Evolutionary conservation across 2,113 vertebrate genomes (phyloP), one percentile per base, ranked within the genome.

Genomic region (Cercocebus atys): DNA sequence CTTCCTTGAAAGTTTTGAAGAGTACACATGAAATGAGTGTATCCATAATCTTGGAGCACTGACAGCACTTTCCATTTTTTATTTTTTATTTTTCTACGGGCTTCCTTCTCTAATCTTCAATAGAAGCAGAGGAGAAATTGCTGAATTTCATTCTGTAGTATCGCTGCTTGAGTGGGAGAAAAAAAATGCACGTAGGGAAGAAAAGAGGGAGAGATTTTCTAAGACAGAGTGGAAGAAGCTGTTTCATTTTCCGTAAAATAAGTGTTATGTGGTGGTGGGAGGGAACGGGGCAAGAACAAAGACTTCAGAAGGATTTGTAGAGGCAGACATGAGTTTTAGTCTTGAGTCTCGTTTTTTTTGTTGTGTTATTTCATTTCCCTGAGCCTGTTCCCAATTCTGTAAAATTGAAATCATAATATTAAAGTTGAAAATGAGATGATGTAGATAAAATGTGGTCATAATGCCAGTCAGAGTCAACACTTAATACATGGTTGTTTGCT

Each of bases 1-100:
- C 98, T 98, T 96, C 95, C 95, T 97, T 98, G 88, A 94, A 92
- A 76, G 66, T 97, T 98, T 97, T 97, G 89, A 88, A 90, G 45
- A 70, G 72, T 40, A 47, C 76, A 75, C 72, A 64, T 57, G 47
- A 91, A 96, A 97, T 90, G 90, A 95, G 57, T 86, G 20, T 52
- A 88, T 84, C 93, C 2, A 18, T 66, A 88, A 82, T 64, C 76
- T 89, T 70, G 40, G 22, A 66, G 79, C 55, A 38, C 32, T 50
- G 43, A 23, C 84, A 85, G n/a, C 27, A 78, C 78, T 96, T 88
- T 95, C 47, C 20, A 61, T 85, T 96, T 90, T 97, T 18, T 45
- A 61, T 10, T 61, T 93, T 97, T 90, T 73, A 11, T 81, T 96
- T 94, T 95, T 93, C 43, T 25, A 64, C 0, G 87, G 80, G 72